Evolutionary conservation across 2,113 vertebrate species (phyloP).

Genomic region (Dicaeum eximium): DNA sequence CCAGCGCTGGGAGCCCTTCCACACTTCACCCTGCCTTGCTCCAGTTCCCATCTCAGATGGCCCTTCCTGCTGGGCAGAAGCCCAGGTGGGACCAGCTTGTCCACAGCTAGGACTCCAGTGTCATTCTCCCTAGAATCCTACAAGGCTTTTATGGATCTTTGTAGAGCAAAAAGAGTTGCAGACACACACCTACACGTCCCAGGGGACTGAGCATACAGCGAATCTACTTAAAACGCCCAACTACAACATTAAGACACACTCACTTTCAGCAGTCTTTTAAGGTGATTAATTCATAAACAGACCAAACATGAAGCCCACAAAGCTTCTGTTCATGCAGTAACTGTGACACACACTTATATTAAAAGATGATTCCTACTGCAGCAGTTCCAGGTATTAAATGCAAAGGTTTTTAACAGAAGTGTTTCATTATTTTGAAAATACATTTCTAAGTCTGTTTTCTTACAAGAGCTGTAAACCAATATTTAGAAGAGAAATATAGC

Average conservation of each 20-base stretch:
- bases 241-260: background rate
- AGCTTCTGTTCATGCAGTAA: background rate
- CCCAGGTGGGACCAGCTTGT: background rate
- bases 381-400: background rate
- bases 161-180: background rate
- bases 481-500: background rate
- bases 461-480: background rate
- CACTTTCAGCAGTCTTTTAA: background rate
- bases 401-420: background rate
- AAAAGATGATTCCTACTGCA: background rate
- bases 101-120: background rate
- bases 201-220: background rate
- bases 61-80: background rate
- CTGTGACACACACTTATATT: background rate
- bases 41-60: fast-evolving
- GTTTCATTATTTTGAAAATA: background rate
- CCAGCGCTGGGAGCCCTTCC: fast-evolving
- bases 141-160: background rate
- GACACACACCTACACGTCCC: background rate
- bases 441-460: background rate
- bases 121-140: background rate
- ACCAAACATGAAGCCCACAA: background rate
- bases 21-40: background rate
- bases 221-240: background rate
- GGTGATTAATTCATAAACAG: background rate